Percentiles rank a stretch among this genome's conserved stretches.
phyloP scores from a whole-genome alignment of 2,797 vertebrate species.

The Enteromius radiatus region DNA sequence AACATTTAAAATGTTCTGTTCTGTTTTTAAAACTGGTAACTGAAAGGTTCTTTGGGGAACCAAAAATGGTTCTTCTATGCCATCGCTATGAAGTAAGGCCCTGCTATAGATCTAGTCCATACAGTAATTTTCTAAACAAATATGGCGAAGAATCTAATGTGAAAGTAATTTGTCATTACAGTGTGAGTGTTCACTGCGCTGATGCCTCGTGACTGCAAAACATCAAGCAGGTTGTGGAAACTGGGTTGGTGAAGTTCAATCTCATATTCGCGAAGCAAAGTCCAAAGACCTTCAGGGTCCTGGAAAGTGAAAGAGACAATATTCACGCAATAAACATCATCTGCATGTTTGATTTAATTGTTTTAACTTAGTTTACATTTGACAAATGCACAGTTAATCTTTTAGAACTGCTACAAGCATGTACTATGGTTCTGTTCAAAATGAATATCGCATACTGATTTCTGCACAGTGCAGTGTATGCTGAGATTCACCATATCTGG shows the following conservation, averaged over 20 bases:
- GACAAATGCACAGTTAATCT: neutral
- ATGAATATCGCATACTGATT: neutral
- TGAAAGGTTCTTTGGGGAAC: neutral
- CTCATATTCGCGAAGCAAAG: constrained; percentile 63
- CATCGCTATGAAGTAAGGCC: neutral
- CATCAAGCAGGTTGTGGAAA: constrained; percentile 64
- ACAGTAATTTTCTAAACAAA: neutral
- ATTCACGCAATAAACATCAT: neutral
- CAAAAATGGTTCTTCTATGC: neutral
- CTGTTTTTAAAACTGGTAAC: no score
- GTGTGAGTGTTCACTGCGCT: neutral
- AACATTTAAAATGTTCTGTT: no score
- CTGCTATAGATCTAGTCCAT: neutral
- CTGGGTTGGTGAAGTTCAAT: constrained; percentile 61
- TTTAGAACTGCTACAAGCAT: neutral
- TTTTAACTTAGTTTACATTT: neutral
- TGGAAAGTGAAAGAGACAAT: constrained; percentile 51
- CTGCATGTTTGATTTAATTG: neutral
- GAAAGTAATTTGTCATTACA: constrained; percentile 1
- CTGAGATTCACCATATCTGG: constrained; percentile 65
- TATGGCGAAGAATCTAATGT: neutral
- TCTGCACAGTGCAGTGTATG: neutral
- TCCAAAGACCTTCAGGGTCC: constrained; percentile 57
- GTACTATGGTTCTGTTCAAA: neutral
- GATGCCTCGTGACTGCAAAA: constrained; percentile 49